These are phyloP conservation scores for Oncopeltus fasciatus DNA, from an alignment of 1,140 invertebrate genomes.

Conservation along the genomic window DNA sequence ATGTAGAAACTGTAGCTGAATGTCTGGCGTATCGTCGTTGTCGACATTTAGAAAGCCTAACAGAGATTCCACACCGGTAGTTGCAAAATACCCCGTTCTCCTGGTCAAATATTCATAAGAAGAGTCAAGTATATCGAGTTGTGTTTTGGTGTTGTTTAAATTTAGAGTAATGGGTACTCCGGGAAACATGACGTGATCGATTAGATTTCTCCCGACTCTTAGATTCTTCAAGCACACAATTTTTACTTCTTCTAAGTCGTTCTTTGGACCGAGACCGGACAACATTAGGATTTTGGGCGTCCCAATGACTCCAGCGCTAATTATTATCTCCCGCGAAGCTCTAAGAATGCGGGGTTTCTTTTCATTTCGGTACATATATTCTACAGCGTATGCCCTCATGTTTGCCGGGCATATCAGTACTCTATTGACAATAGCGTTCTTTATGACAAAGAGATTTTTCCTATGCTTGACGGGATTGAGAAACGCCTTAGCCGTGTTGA, in stretches of 20 bases:
- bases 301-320: conserved; percentile 29
- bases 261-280: conserved; percentile 35
- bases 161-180: conserved; percentile 13
- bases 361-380: conserved; percentile 45
- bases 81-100: conserved; percentile 31
- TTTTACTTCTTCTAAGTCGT: conserved; percentile 28
- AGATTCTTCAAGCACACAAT: conserved; percentile 22
- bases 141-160: not conserved
- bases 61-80: conserved; percentile 30
- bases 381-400: conserved; percentile 52
- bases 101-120: conserved; percentile 33
- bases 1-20: conserved; percentile 23
- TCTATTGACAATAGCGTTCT: conserved; percentile 39
- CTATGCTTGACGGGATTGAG: conserved; percentile 45
- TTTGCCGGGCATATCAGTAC: conserved; percentile 33
- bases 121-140: conserved; percentile 29
- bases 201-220: conserved; percentile 34
- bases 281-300: conserved; percentile 34
- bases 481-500: conserved; percentile 38
- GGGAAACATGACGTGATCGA: conserved; percentile 33
- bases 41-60: conserved; percentile 30
- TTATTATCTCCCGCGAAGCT: conserved; percentile 51
- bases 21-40: conserved; percentile 30
- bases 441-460: conserved; percentile 48
- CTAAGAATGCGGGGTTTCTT: conserved; percentile 38